These are phyloP conservation scores for Scolopax rusticola DNA, from an alignment of 2,797 vertebrate species.

Conservation along the genomic window DNA sequence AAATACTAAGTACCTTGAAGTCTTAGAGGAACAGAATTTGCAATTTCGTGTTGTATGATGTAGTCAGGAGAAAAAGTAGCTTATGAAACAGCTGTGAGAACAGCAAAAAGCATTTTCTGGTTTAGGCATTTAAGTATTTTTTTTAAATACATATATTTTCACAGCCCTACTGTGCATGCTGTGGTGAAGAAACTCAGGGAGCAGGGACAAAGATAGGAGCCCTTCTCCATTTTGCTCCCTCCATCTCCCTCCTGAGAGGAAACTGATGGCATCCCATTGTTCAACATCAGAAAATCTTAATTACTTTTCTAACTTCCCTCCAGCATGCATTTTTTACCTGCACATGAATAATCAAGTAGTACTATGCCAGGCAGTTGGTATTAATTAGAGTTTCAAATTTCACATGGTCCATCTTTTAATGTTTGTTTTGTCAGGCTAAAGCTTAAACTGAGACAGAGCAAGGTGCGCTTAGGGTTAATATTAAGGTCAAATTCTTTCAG, in stretches of 20 bases:
- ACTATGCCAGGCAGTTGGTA: neutral
- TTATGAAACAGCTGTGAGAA: neutral
- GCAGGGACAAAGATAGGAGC: neutral
- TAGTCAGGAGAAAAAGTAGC: neutral
- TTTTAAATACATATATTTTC: neutral
- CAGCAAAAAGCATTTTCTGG: neutral
- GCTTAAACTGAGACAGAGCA: neutral
- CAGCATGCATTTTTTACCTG: neutral
- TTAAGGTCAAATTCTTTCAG: neutral
- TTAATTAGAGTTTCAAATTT: constrained; percentile 19
- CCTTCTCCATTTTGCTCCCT: neutral
- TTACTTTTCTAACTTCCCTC: neutral
- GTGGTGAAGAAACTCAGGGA: neutral
- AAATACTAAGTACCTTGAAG: neutral
- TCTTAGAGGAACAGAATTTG: neutral
- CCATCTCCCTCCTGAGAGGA: neutral
- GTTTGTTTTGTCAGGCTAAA: neutral
- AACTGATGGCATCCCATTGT: neutral
- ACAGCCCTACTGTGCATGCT: neutral
- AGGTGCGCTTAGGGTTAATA: neutral
- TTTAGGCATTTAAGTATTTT: neutral
- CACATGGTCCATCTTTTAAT: neutral
- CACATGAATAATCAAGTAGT: neutral
- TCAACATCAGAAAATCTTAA: neutral
- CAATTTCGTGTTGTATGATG: neutral